These are phyloP conservation scores for Corynorhinus townsendii DNA, from an alignment of 2,113 vertebrate genomes.

Conservation along the genomic window DNA sequence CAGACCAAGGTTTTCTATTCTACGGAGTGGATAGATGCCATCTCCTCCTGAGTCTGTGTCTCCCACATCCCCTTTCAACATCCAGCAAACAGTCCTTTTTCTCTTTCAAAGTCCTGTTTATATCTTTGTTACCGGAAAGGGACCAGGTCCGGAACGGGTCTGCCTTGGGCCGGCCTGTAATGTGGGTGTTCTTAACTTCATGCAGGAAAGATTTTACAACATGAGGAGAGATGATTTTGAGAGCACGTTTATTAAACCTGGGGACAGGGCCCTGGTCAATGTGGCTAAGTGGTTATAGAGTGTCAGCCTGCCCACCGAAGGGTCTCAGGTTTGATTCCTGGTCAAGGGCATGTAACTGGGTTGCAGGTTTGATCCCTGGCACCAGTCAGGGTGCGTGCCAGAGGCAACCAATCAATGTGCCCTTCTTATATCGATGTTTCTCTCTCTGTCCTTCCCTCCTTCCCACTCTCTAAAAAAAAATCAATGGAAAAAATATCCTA, in stretches of 20 bases:
- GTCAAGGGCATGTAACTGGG: no score
- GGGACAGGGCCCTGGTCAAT: background rate
- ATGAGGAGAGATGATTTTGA: background rate
- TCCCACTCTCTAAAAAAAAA: no score
- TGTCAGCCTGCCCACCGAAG: no score
- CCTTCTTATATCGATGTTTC: no score
- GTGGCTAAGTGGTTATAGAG: no score
- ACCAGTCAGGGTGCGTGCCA: no score
- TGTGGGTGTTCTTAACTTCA: background rate
- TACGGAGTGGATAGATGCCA: background rate
- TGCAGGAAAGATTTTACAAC: background rate
- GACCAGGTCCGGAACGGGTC: background rate
- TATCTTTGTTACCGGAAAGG: background rate
- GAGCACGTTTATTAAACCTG: background rate
- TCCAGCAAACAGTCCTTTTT: background rate
- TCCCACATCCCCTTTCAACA: background rate
- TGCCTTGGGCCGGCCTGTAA: background rate
- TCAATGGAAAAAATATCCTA: no score
- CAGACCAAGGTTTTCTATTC: background rate
- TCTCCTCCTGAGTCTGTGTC: background rate
- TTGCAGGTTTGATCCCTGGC: no score
- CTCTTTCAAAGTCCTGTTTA: background rate
- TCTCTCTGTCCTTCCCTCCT: no score
- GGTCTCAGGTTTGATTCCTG: no score
- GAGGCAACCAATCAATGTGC: no score